Conservation (phyloP, 2,113 vertebrate species). For the Octodon degus region DNA sequence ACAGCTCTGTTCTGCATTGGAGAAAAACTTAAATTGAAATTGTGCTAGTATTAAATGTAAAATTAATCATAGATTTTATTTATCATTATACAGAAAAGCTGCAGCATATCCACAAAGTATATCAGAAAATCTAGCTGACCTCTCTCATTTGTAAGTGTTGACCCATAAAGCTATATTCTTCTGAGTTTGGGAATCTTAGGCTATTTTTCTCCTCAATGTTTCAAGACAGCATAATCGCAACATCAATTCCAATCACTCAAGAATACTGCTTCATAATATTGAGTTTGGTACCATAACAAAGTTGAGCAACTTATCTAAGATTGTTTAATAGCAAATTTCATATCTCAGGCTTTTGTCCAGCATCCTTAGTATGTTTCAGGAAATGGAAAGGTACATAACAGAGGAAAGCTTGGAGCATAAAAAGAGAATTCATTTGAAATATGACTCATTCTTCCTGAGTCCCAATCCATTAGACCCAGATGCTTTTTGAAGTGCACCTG, state of each 20-base stretch:
- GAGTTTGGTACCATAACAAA: not conserved
- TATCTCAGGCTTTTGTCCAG: not conserved
- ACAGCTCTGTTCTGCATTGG: not conserved
- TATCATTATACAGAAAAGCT: not conserved
- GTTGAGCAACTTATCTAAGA: not conserved
- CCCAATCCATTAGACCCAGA: not conserved
- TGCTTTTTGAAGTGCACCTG: not conserved
- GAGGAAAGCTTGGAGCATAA: not conserved
- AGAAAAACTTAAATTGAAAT: not conserved
- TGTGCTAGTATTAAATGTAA: conserved; percentile 1
- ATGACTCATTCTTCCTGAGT: not conserved
- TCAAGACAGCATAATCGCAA: not conserved
- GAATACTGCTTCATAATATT: not conserved
- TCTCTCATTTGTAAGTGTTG: not conserved
- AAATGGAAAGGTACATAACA: not conserved
- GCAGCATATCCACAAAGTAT: not conserved
- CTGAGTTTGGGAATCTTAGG: not conserved
- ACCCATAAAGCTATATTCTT: not conserved
- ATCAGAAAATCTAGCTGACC: not conserved
- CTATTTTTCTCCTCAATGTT: conserved; percentile 34
- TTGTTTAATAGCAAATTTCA: not conserved
- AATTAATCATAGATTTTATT: not conserved
- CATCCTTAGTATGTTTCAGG: not conserved
- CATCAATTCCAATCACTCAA: not conserved
- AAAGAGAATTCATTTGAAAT: conserved; percentile 8